Evolutionary conservation across 2,797 vertebrate species (phyloP).

Genomic region (Naso thynnoides): DNA sequence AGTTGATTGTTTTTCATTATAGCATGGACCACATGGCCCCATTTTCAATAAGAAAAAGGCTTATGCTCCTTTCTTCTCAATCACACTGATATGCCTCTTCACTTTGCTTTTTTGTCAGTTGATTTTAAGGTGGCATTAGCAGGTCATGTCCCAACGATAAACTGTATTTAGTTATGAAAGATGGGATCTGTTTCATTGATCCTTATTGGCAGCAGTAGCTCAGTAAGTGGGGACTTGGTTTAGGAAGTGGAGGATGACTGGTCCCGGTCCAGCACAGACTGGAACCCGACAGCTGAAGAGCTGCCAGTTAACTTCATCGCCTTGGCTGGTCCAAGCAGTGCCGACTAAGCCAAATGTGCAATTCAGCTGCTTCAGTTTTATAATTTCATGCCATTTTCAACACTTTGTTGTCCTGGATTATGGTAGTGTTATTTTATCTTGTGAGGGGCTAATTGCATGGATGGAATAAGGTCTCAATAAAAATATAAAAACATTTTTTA

Average conservation of each 20-base stretch:
- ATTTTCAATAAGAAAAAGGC: not conserved
- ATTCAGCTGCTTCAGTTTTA: not conserved
- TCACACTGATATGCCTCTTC: not conserved
- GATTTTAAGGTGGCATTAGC: not conserved
- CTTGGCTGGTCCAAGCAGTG: no score
- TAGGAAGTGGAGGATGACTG: not conserved
- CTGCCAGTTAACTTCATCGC: not conserved
- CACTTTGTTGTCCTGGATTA: no score
- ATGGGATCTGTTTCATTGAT: not conserved
- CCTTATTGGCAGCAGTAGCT: not conserved
- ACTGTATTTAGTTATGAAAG: not conserved
- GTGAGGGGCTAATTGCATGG: no score
- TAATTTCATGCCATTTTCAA: not conserved
- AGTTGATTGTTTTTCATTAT: not conserved
- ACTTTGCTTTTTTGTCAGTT: not conserved
- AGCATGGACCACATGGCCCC: not conserved
- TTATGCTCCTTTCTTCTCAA: not conserved
- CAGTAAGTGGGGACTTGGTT: not conserved
- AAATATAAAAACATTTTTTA: no score
- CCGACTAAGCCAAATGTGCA: not conserved
- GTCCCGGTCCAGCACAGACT: not conserved
- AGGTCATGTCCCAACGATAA: not conserved
- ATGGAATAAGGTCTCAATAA: no score
- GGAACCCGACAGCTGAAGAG: not conserved
- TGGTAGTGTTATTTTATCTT: not conserved